Percentiles rank a stretch among this genome's conserved stretches.
phyloP scores from a whole-genome alignment of 2,888 invertebrate species.

The Rhagonycha fulva region DNA sequence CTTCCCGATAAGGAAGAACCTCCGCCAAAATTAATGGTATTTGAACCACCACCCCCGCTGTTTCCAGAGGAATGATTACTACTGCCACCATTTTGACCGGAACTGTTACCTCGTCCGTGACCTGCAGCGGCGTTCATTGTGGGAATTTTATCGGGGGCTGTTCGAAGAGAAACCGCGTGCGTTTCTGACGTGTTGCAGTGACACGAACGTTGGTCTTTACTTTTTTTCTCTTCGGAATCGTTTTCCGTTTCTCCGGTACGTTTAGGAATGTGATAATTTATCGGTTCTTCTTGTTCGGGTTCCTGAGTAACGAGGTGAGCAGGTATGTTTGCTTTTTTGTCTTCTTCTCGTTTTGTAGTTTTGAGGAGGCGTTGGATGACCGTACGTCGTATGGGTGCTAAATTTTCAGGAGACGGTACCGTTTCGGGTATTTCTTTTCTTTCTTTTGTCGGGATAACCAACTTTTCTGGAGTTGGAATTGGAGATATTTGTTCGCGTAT shows the following conservation, averaged over 20 bases:
- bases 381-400: constrained; percentile 68
- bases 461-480: constrained; percentile 62
- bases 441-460: constrained; percentile 62
- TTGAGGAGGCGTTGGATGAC: constrained; percentile 82
- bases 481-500: constrained; percentile 80
- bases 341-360: constrained; percentile 47
- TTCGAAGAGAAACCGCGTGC: constrained; percentile 63
- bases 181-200: constrained; percentile 70
- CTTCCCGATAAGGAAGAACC: constrained; percentile 59
- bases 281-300: constrained; percentile 84
- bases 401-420: constrained; percentile 45
- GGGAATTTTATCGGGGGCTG: constrained; percentile 61
- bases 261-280: constrained; percentile 87
- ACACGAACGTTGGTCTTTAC: constrained; percentile 70
- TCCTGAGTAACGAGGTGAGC: constrained; percentile 52
- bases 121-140: constrained; percentile 78
- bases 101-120: constrained; percentile 70
- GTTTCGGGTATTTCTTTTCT: constrained; percentile 64
- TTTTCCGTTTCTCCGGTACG: constrained; percentile 71
- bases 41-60: constrained; percentile 40
- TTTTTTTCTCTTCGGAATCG: constrained; percentile 70
- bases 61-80: constrained; percentile 44
- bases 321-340: constrained; percentile 41
- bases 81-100: constrained; percentile 56
- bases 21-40: constrained; percentile 53